Evolutionary conservation across 2,113 vertebrate species (phyloP), one percentile per base, ranked within the genome.

Genomic region (Orthonyx spaldingii): DNA sequence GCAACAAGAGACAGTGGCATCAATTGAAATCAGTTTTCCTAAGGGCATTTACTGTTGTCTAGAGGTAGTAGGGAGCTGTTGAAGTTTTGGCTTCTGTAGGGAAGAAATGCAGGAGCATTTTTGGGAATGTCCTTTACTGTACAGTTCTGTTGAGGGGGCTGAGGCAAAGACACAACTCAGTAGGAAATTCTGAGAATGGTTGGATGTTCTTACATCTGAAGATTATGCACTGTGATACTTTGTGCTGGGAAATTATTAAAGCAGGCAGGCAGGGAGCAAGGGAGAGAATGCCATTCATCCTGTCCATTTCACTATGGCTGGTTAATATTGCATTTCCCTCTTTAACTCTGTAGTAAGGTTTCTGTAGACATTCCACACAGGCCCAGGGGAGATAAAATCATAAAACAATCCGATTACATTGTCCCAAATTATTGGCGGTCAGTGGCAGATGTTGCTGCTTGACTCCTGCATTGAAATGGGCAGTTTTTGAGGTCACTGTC

Each of bases 401-500:
- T 70, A 44, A 64, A 85, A 7, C 30, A 37, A 68, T 71, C 32
- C 0, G 6, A 47, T 84, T 65, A 27, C 4, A 1, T 61, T 65
- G 26, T 82, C 30, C 17, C n/a, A 50, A 65, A 16, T 41, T 50
- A 30, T 9, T 72, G 75, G 13, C 19, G 11, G 20, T 65, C 53
- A 61, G 50, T 65, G 78, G 35, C 81, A 82, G 81, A 56, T 96
- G 77, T 84, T 87, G 30, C 49, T 82, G 21, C 79, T 92, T 56
- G 44, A 65, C 26, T 72, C 24, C 53, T 71, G 0, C 65, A 53
- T 83, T 65, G 72, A 94, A 88, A 56, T 28, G 24, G 42, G 3
- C 39, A 24, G 33, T 65, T 83, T 89, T 80, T 66, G 47, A 81
- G 60, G 55, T 96, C 24, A 2, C 44, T 42, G 2, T 82, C 13